These are phyloP conservation scores for Limnephilus marmoratus DNA, from an alignment of 2,888 invertebrate genomes.

Conservation along the genomic window DNA sequence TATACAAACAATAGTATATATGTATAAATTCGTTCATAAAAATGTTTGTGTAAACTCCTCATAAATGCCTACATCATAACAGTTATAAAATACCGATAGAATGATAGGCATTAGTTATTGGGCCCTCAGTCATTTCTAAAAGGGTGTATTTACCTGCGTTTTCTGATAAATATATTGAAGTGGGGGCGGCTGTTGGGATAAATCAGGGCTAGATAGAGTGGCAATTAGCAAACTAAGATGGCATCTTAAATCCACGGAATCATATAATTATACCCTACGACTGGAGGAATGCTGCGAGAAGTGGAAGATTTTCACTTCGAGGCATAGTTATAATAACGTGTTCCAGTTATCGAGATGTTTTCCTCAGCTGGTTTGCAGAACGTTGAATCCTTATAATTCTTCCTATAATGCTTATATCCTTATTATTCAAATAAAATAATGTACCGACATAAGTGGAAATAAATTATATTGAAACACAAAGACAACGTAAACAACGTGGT, in stretches of 20 bases:
- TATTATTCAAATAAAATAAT: not conserved
- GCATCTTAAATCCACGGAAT: constrained; percentile 46
- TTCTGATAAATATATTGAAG: constrained; percentile 45
- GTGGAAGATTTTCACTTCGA: not conserved
- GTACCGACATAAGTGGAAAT: not conserved
- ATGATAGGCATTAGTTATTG: not conserved
- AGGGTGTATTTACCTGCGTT: constrained; percentile 23
- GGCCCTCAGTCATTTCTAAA: not conserved
- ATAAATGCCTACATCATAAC: not conserved
- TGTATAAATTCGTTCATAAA: too few relatives aligned
- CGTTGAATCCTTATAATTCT: not conserved
- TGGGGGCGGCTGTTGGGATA: constrained; percentile 37
- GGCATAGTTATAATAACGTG: not conserved
- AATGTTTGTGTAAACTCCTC: not conserved
- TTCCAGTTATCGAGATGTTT: not conserved
- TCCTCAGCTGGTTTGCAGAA: not conserved
- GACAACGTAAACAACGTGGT: too few relatives aligned
- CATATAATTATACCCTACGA: constrained; percentile 11
- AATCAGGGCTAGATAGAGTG: constrained; percentile 34
- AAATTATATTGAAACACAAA: not conserved
- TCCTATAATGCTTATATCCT: too few relatives aligned
- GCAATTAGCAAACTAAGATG: constrained; percentile 46
- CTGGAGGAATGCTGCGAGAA: not conserved
- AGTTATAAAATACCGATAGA: not conserved
- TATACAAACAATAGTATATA: too few relatives aligned